A percentile compares a stretch with the other conserved stretches of the same genome.
These are phyloP conservation scores for Andrena minutula DNA, from an alignment of 2,888 invertebrate species.

Conservation along the genomic window DNA sequence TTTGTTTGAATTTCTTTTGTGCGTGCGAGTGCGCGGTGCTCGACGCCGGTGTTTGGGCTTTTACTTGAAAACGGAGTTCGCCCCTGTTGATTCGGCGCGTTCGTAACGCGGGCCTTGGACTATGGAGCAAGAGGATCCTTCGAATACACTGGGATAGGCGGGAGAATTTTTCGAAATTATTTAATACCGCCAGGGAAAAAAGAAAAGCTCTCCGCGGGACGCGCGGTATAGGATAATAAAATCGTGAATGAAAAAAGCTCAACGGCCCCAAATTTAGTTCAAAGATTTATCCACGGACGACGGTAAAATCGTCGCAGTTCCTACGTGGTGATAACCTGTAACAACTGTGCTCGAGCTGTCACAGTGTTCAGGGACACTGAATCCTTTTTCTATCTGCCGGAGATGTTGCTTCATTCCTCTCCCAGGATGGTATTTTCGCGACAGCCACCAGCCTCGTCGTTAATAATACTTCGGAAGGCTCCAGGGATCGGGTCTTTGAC, in stretches of 20 bases:
- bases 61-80: conserved; percentile 8
- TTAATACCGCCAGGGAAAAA: neutral
- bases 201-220: neutral
- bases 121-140: neutral
- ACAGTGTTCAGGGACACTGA: too few species aligned
- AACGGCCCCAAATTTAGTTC: neutral
- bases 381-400: too few species aligned
- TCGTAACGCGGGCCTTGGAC: neutral
- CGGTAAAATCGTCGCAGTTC: too few species aligned
- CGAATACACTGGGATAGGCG: neutral
- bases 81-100: neutral
- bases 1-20: conserved; percentile 13
- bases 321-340: too few species aligned
- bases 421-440: too few species aligned
- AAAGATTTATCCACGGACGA: neutral
- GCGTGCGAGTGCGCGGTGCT: conserved; percentile 10
- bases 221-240: neutral
- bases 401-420: too few species aligned
- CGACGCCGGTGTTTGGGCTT: conserved; percentile 18
- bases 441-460: neutral
- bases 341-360: too few species aligned
- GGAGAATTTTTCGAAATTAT: neutral
- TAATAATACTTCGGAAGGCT: neutral
- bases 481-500: neutral
- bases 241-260: neutral